A percentile compares a stretch with the other conserved stretches of the same genome.
These are phyloP conservation scores for Harmothoe impar DNA, from an alignment of 2,888 invertebrate species.

Conservation along the genomic window DNA sequence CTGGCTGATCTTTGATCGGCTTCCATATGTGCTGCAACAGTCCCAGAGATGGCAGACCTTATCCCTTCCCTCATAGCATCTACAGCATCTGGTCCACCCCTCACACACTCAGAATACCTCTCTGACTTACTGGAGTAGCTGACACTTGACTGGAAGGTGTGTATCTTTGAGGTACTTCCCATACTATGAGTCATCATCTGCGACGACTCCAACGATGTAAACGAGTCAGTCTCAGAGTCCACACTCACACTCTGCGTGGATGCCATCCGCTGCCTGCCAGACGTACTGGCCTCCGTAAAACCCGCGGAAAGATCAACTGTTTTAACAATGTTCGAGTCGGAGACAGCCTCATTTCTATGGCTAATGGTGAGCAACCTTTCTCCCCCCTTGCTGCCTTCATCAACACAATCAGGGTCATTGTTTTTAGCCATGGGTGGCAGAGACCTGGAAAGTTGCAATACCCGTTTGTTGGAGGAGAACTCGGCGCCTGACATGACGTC, in stretches of 20 bases:
- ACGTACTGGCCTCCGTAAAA: background rate
- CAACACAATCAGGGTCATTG: background rate
- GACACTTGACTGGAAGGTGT: background rate
- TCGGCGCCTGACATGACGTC: background rate
- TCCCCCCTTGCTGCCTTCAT: background rate
- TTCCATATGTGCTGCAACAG: background rate
- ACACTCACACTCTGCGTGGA: background rate
- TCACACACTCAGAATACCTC: background rate
- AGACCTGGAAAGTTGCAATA: constrained; percentile 26
- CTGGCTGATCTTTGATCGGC: background rate
- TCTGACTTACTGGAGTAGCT: background rate
- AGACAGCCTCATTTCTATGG: constrained; percentile 3
- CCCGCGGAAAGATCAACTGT: background rate
- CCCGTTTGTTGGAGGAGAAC: background rate
- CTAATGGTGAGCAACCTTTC: constrained; percentile 15
- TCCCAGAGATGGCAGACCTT: background rate
- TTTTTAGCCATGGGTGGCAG: constrained; percentile 29
- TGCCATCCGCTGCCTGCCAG: background rate
- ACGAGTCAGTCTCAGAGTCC: constrained; percentile 16
- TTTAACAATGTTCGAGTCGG: background rate
- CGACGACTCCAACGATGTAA: background rate
- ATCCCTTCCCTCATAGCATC: background rate
- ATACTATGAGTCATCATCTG: background rate
- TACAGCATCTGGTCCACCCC: background rate
- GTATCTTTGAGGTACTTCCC: background rate